Conservation (phyloP, 64 coral and sea anemone genomes). For the Orbicella faveolata region DNA sequence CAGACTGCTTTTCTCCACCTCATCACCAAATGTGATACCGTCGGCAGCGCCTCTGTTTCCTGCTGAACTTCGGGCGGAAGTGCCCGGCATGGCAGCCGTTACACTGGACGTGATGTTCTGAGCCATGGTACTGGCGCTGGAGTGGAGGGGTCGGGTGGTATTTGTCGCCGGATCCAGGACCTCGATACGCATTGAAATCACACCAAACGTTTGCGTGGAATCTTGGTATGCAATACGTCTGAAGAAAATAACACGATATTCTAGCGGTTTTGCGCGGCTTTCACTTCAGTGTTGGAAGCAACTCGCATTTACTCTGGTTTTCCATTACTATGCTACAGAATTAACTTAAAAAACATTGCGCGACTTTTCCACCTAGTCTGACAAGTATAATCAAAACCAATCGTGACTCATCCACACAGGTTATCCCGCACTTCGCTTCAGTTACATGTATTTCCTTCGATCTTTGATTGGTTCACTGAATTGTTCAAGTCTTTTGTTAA, state of each 20-base stretch:
- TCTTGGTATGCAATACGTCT: slow-evolving; percentile 95
- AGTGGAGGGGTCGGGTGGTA: slow-evolving; percentile 70
- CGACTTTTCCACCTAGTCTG: too few relatives aligned
- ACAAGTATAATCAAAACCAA: too few relatives aligned
- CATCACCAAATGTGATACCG: slow-evolving; percentile 97
- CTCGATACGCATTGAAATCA: slow-evolving; percentile 84
- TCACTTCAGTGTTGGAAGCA: too few relatives aligned
- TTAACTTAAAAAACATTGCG: too few relatives aligned
- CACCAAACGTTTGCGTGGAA: slow-evolving; percentile 89
- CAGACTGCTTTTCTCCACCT: slow-evolving; percentile 86
- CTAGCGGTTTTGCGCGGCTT: not conserved
- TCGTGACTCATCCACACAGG: too few relatives aligned
- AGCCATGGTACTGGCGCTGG: slow-evolving; percentile 85
- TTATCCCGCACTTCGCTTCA: not conserved
- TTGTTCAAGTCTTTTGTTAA: too few relatives aligned
- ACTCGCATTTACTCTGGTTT: too few relatives aligned
- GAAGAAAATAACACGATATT: not conserved
- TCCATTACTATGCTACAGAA: too few relatives aligned
- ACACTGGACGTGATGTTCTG: slow-evolving; percentile 80
- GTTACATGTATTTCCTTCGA: not conserved
- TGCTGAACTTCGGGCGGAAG: slow-evolving; percentile 15
- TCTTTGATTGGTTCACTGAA: too few relatives aligned
- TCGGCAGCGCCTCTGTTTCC: slow-evolving; percentile 56
- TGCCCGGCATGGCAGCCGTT: slow-evolving; percentile 30
- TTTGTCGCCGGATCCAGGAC: slow-evolving; percentile 59